Base-by-base conservation (phyloP, 2,888 invertebrate species). In the Harpagoxenus sublaevis region DNA sequence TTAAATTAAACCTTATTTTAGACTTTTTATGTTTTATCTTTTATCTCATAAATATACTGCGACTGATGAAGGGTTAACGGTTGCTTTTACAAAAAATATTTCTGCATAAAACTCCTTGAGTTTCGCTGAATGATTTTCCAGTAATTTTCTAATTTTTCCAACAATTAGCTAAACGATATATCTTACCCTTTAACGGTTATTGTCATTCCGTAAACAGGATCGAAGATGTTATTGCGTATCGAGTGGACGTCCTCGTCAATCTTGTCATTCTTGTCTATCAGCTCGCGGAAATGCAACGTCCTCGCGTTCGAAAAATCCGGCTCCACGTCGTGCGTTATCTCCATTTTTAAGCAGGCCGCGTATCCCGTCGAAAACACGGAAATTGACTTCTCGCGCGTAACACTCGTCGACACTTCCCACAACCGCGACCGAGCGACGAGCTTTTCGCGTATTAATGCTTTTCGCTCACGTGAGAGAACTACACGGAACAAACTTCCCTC, bases 261-360 rank as follows among this genome's bases (percentile, higher is more conserved):
- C 39, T 73, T 88, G 8, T 84, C 87, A 23, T 78, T 84, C 39
- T 73, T 88, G 8, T 84, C 87, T 1, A 89, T 71, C 57, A 88
- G 79, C 18, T 88, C 84, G 31, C 78, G 85, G 53, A 90, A 85
- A 8, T 88, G 87, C 39, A 92, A 68, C 39, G 91, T 91, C 63
- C 85, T 88, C 51, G 90, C 84, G 35, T 92, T 89, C 39, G 88
- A 85, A 60, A 91, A 92, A 65, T 91, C 81, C 8, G 91, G 91
- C 70, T 88, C 85, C 18, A 74, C 74, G 12, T 81, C 10, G 39
- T 70, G 74, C 73, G 84, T 89, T 71, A 18, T 87, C 57, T 39
- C 31, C 53, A 51, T 68, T 28, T 42, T 77, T 39, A 48, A 79
- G 66, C 65, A 60, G 57, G 31, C 57, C 70, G 23, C 63, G 35